phyloP scores from a whole-genome alignment of 2,797 vertebrate genomes.

The Chanos chanos region DNA sequence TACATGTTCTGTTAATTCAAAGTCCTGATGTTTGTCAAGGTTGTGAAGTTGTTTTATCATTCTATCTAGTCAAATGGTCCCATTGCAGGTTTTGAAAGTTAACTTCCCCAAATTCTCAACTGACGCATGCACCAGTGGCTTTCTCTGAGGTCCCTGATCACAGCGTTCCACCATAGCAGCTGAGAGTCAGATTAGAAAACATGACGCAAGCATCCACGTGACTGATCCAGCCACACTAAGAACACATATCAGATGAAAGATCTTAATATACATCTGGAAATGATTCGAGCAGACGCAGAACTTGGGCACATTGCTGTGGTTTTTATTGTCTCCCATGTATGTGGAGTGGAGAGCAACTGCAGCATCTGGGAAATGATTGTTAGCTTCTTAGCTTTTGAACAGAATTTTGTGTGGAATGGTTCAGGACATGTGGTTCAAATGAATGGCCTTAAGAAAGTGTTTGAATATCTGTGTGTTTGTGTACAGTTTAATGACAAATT shows the following conservation, averaged over 20 bases:
- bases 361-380: slow-evolving; percentile 14
- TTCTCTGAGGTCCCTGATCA: not conserved
- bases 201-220: not conserved
- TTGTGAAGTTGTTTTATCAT: not conserved
- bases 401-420: too few relatives aligned
- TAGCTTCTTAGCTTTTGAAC: too few relatives aligned
- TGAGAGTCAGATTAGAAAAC: not conserved
- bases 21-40: not conserved
- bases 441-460: too few relatives aligned
- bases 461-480: too few relatives aligned
- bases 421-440: too few relatives aligned
- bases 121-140: not conserved
- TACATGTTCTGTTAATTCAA: too few relatives aligned
- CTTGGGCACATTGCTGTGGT: not conserved
- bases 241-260: not conserved
- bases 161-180: not conserved
- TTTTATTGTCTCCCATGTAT: too few relatives aligned
- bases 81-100: not conserved
- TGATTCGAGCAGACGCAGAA: not conserved
- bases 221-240: not conserved
- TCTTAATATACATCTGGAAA: not conserved
- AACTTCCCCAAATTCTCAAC: not conserved
- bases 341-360: too few relatives aligned
- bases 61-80: not conserved
- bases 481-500: too few relatives aligned